Evolutionary conservation across 2,888 invertebrate genomes (phyloP).

Genomic region (Hydraecia micacea): DNA sequence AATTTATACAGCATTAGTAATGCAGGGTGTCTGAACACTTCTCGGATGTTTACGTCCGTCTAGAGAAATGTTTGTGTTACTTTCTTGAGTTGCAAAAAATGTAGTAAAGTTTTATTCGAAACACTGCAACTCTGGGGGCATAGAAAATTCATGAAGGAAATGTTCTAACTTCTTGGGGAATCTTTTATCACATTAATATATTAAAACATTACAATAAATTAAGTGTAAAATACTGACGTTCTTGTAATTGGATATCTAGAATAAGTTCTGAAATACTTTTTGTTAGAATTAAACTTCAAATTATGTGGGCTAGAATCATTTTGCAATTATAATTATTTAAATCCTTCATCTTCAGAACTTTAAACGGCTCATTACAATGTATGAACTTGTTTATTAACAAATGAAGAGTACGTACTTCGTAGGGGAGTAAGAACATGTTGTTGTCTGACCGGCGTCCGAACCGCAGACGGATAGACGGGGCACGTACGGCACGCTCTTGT

Average conservation of each 20-base stretch:
- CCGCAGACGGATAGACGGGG: constrained; percentile 94
- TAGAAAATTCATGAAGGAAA: constrained; percentile 22
- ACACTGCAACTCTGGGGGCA: background rate
- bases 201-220: background rate
- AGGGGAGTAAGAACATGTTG: constrained; percentile 89
- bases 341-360: constrained; percentile 12
- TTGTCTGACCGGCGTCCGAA: constrained; percentile 94
- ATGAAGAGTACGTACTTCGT: constrained; percentile 78
- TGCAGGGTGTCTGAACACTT: constrained; percentile 33
- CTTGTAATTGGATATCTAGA: background rate
- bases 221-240: background rate
- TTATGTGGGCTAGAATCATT: constrained; percentile 12
- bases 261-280: constrained; percentile 15
- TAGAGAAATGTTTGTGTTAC: constrained; percentile 30
- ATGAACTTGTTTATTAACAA: constrained; percentile 6
- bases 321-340: constrained; percentile 34
- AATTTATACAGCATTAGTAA: constrained; percentile 55
- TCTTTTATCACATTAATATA: constrained; percentile 61
- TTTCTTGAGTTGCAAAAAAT: constrained; percentile 7
- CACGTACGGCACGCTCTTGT: constrained; percentile 92
- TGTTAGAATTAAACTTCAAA: constrained; percentile 1
- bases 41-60: constrained; percentile 31
- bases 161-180: constrained; percentile 75
- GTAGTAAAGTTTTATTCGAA: constrained; percentile 4
- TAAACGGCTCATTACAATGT: background rate